Evolutionary conservation across 2,888 invertebrate genomes (phyloP), one percentile per base, ranked within the genome.

Genomic region (Phalangium opilio): DNA sequence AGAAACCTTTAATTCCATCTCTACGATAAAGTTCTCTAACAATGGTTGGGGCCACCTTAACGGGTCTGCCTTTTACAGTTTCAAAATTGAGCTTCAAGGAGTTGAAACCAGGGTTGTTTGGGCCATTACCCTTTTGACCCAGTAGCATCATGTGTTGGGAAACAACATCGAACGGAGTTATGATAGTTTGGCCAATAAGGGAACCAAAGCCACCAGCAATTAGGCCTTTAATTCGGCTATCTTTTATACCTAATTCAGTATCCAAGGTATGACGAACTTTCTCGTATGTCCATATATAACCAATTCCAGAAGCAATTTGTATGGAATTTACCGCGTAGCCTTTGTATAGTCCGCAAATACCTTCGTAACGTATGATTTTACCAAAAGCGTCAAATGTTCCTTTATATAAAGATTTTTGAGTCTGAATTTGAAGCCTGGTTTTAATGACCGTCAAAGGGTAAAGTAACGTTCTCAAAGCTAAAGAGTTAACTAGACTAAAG

Each of bases 91-190:
- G 38, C n/a, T 38, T 38, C 3, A 2, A 10, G 8, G 3, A 2
- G n/a, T 1, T 38, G 27, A 27, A 27, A 27, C 27, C 27, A 32
- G 50, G 51, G 39, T 53, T 55, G 18, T 40, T 19, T 4, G 45
- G 17, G n/a, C 51, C 49, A 11, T 46, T 48, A 20, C 51, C 50
- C 32, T 53, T n/a, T 41, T 60, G 59, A 1, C 90, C 90, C 5
- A 91, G 72, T 59, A 96, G 82, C 91, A 95, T 95, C 46, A 93
- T 75, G 64, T 96, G 95, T 62, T 96, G 96, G 55, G 91, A 90
- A 46, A 96, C 75, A 41, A 96, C 84, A 67, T 96, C 96, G 63
- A 95, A 86, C 3, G 96, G 96, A 45, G 95, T 93, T 52, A 93
- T 83, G 47, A 93, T 83, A 0, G 90, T 90, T 70, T 96, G 95